Conservation (phyloP, 2,888 invertebrate genomes). For the Julus scanicus region DNA sequence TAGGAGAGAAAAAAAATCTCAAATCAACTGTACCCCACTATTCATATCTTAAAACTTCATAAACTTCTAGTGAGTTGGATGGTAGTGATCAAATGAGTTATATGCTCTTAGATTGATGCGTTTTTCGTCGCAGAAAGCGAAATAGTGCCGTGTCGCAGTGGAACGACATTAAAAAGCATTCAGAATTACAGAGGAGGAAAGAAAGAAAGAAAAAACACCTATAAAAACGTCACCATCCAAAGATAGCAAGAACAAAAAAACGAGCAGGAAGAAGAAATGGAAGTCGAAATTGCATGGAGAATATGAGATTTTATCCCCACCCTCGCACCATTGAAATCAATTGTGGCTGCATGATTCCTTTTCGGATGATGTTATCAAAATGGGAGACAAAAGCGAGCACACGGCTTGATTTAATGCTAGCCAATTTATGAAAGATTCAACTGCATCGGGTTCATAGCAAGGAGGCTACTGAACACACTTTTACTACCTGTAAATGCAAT, state of each 20-base stretch:
- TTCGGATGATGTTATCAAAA: not conserved
- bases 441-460: not conserved
- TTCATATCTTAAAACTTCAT: slow-evolving; percentile 11
- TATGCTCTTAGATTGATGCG: slow-evolving; percentile 11
- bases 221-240: not conserved
- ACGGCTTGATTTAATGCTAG: not conserved
- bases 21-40: not conserved
- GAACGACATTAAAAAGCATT: slow-evolving; percentile 11
- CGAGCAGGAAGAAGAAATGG: not conserved
- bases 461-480: not conserved
- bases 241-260: not conserved
- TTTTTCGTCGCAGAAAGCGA: not conserved
- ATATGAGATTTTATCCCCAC: slow-evolving; percentile 3
- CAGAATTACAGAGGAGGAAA: not conserved
- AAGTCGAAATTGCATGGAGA: not conserved
- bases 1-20: not conserved
- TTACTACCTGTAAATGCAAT: not conserved
- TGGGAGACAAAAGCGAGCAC: not conserved
- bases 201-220: not conserved
- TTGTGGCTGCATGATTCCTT: slow-evolving; percentile 19
- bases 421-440: not conserved
- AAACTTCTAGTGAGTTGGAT: not conserved
- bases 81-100: not conserved
- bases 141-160: slow-evolving; percentile 9
- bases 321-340: slow-evolving; percentile 11